Base-by-base conservation (phyloP, 2,888 invertebrate genomes). In the Drosophila neotestacea region DNA sequence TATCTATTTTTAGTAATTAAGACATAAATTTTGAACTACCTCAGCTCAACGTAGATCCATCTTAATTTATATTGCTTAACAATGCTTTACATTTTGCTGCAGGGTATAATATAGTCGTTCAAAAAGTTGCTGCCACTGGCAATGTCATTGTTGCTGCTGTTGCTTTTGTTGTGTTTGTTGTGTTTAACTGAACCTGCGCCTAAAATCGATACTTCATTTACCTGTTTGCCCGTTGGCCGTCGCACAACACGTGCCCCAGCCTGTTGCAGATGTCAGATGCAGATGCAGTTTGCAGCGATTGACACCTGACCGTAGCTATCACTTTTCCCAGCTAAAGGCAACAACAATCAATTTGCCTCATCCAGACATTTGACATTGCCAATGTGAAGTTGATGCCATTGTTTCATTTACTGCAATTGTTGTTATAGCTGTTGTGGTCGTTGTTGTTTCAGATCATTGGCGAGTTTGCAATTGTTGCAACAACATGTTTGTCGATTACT, bases 121-220 rank as follows among this genome's bases (percentile, higher is more conserved):
- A 42, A n/a, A 6, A n/a, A n/a, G 11, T 16, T 55, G 39, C 10
- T 47, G 36, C 13, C 47, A 38, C 28, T 51, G 22, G 11, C 9
- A 38, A 13, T 46, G 39, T 13, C 54, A 13, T 6, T 50, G 28
- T n/a, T 56, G 41, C 13, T 48, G 38, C 22, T 47, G 27, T 16
- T 9, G 28, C 22, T 58, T 32, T 22, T 36, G 30, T 22, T 54
- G 32, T 38, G 46, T 55, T 13, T 58, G 60, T 46, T 68, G 52
- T 30, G 16, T 13, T 47, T 42, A 56, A 38, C 50, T 56, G 56
- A n/a, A 62, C 4, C 46, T 41, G 30, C 52, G 38, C 38, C 65
- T 58, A 65, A 65, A 70, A 72, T 72, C 72, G 65, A 72, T 72
- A 70, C 60, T 58, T 61, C 34, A 70, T 70, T 65, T 58, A 61